phyloP scores from a whole-genome alignment of 2,797 vertebrate genomes.

The Arremon brunneinucha region DNA sequence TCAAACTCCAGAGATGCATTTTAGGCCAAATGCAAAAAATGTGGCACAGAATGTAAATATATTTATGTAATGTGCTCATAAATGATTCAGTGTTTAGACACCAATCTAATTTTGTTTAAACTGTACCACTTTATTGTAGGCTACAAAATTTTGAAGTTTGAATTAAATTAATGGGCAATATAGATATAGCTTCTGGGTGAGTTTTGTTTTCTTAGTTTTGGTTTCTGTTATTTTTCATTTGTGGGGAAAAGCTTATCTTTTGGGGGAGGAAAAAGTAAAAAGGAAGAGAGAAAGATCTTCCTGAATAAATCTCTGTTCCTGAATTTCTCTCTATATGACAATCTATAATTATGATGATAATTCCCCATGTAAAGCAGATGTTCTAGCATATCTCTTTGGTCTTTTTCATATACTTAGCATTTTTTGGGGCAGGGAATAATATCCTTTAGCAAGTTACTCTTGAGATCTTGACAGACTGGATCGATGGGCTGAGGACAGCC shows the following conservation, averaged over 20 bases:
- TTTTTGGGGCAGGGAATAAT: neutral
- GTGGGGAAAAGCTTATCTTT: neutral
- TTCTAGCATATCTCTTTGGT: neutral
- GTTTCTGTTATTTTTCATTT: neutral
- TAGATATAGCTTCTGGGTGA: neutral
- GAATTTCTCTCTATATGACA: neutral
- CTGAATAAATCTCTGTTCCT: neutral
- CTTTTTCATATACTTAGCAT: neutral
- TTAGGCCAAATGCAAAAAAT: constrained; percentile 50
- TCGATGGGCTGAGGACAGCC: rapidly evolving
- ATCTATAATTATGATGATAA: neutral
- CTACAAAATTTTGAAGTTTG: constrained; percentile 21
- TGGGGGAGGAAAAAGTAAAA: neutral
- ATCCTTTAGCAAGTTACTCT: neutral
- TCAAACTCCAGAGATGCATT: constrained; percentile 28
- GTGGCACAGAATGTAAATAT: constrained; percentile 66
- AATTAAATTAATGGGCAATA: constrained; percentile 5
- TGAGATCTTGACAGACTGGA: neutral
- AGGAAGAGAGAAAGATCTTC: neutral
- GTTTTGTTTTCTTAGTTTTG: neutral
- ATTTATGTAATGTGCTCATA: constrained; percentile 62
- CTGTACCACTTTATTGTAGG: constrained; percentile 42
- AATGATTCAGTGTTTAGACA: constrained; percentile 72
- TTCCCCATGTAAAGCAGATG: neutral
- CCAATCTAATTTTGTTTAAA: constrained; percentile 68